phyloP scores from a whole-genome alignment of 2,113 vertebrate species.

The Nematolebias whitei region DNA sequence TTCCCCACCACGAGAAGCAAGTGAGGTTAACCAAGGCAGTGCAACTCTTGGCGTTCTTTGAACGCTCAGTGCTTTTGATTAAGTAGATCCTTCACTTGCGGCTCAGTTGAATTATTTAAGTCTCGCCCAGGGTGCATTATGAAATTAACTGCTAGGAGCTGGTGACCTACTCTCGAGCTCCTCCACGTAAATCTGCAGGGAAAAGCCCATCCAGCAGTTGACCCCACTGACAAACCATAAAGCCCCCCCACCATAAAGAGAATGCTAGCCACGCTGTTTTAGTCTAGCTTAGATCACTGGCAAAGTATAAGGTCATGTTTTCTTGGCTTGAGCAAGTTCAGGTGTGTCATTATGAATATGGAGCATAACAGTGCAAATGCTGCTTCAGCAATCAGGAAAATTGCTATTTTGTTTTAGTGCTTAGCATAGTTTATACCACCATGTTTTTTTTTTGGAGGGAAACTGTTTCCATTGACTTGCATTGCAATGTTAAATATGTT shows the following conservation, averaged over 20 bases:
- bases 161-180: slow-evolving; percentile 59
- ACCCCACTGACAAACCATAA: slow-evolving; percentile 57
- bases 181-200: slow-evolving; percentile 62
- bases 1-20: slow-evolving; percentile 5
- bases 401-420: slow-evolving; percentile 6
- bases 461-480: slow-evolving; percentile 32
- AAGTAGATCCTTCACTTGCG: slow-evolving; percentile 60
- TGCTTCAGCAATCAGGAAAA: slow-evolving; percentile 48
- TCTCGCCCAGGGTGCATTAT: slow-evolving; percentile 71
- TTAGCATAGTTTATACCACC: slow-evolving; percentile 8
- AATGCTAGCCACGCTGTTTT: slow-evolving; percentile 64
- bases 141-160: slow-evolving; percentile 70
- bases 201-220: slow-evolving; percentile 58
- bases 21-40: slow-evolving; percentile 22
- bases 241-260: slow-evolving; percentile 60
- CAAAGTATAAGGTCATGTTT: slow-evolving; percentile 53
- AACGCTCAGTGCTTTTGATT: slow-evolving; percentile 60
- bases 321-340: slow-evolving; percentile 33
- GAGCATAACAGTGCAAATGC: slow-evolving; percentile 19
- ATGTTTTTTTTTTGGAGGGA: neutral
- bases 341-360: slow-evolving; percentile 47
- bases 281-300: slow-evolving; percentile 8
- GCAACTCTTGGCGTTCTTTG: slow-evolving; percentile 35
- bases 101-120: slow-evolving; percentile 67
- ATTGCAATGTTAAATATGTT: slow-evolving; percentile 24